Base-by-base conservation (phyloP, 2,888 invertebrate genomes). In the Psylliodes chrysocephalus region DNA sequence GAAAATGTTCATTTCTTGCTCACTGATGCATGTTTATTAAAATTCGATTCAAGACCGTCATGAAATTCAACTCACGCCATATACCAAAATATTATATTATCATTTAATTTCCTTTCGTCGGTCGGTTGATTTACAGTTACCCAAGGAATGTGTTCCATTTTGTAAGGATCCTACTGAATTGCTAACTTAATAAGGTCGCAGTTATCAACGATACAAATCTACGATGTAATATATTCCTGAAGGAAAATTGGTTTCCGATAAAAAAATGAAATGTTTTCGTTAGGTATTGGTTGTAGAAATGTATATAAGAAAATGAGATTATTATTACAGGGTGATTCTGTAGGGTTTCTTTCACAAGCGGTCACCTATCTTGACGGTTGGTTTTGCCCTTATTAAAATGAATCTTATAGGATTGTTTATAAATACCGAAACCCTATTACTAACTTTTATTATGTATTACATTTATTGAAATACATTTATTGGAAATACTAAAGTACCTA, bases 101-200 rank as follows among this genome's bases (percentile, higher is more conserved):
- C 62, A 61, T 65, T 62, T 62, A 65, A 65, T 65, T 62, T 65
- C 65, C 65, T 62, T 47, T 56, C 12, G 35, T 25, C 46, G 33
- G 35, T 25, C 46, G 33, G 59, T 59, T 61, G 65, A 65, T 61
- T 62, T 62, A 65, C 65, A 25, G 61, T 53, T 57, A 30, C 51
- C 18, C 38, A 57, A 38, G 40, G 25, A 55, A 38, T 54, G 28
- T 33, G 44, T 19, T 42, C 44, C 25, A 55, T 52, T 63, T 63
- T 56, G 60, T 60, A 66, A 63, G 57, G 63, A 62, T 67, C 60
- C 63, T 40, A 19, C 28, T 38, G 63, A 63, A 63, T 57, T 53
- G 49, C 60, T 46, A 47, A 63, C 60, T 49, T 62, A 63, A 67
- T 54, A 65, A 60, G 54, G 40, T 65, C 38, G 30, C 51, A 52